Conservation (phyloP, 2,888 invertebrate species). For the Mythimna lalbum region DNA sequence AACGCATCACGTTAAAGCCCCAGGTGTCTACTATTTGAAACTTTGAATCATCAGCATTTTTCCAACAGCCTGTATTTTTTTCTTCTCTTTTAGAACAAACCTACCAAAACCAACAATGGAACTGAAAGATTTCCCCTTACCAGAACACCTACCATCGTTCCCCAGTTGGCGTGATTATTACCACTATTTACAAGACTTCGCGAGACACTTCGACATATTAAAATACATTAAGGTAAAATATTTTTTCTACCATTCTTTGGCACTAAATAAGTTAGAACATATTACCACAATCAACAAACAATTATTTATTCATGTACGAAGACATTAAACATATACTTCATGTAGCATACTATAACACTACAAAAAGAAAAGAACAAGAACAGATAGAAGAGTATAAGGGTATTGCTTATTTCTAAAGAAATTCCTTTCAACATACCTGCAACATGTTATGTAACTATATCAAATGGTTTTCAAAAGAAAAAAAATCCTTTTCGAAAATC, state of each 20-base stretch:
- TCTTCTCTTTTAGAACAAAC: conserved; percentile 79
- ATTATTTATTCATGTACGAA: too few species aligned
- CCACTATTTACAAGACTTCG: conserved; percentile 78
- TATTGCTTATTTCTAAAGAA: too few species aligned
- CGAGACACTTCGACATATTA: conserved; percentile 78
- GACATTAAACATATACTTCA: too few species aligned
- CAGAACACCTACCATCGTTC: conserved; percentile 78
- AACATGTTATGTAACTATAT: background rate
- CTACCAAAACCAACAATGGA: conserved; percentile 87
- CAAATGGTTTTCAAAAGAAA: background rate
- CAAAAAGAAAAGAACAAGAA: too few species aligned
- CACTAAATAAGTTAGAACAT: background rate
- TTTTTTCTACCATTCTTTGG: background rate
- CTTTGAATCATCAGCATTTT: background rate
- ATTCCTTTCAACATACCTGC: too few species aligned
- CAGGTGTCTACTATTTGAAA: background rate
- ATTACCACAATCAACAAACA: too few species aligned
- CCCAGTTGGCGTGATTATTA: conserved; percentile 80
- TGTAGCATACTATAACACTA: too few species aligned
- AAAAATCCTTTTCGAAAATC: background rate
- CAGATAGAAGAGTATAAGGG: too few species aligned
- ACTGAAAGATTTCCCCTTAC: conserved; percentile 80
- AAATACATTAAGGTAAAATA: conserved; percentile 80
- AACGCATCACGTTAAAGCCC: too few species aligned
- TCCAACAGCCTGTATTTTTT: background rate